Percentiles rank a stretch among this genome's conserved stretches.
These are phyloP conservation scores for Dryadula phaetusa DNA, from an alignment of 2,888 invertebrate genomes.

Conservation along the genomic window DNA sequence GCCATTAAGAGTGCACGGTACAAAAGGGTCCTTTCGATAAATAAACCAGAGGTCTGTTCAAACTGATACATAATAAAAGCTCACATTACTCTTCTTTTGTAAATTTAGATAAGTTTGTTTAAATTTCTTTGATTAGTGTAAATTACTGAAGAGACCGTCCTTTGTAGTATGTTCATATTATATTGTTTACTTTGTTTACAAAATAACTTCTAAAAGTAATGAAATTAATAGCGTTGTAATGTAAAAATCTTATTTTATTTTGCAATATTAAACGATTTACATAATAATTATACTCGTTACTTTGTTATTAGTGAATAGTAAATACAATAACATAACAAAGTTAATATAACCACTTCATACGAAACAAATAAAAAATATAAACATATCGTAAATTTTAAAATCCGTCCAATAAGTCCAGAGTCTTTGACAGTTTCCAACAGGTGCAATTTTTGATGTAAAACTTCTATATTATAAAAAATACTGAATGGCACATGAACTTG, in stretches of 20 bases:
- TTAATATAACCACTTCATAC: no score
- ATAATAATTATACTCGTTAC: no score
- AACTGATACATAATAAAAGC: conserved; percentile 29
- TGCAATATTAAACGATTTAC: neutral
- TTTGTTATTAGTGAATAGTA: neutral
- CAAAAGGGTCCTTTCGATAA: conserved; percentile 80
- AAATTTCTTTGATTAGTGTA: conserved; percentile 1
- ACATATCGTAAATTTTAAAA: no score
- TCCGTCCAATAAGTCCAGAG: no score
- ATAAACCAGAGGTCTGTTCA: conserved; percentile 64
- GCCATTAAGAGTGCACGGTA: conserved; percentile 73
- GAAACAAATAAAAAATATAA: no score
- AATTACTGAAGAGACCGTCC: neutral
- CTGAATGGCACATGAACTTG: no score
- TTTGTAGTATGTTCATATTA: no score
- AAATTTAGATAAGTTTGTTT: conserved; percentile 1
- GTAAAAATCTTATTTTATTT: neutral
- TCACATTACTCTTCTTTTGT: conserved; percentile 27
- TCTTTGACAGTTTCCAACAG: neutral
- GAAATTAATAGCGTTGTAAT: no score
- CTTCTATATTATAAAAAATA: no score
- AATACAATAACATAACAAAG: neutral
- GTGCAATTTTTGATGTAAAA: no score
- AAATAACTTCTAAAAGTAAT: neutral
- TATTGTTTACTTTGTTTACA: neutral